phyloP scores from a whole-genome alignment of 1,140 invertebrate species.

The Drosophila paulistorum region DNA sequence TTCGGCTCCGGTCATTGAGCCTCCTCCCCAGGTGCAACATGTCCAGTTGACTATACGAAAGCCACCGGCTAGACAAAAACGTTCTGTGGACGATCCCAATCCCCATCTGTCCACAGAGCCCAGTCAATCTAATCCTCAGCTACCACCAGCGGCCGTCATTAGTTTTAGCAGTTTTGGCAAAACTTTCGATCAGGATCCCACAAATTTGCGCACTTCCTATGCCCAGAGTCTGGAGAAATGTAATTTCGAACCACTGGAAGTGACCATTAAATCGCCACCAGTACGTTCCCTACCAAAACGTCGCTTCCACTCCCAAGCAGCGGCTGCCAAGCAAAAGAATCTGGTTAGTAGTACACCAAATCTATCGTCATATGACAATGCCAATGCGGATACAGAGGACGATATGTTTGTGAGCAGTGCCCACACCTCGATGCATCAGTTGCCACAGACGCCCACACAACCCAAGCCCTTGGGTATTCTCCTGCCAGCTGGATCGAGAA shows the following conservation, averaged over 20 bases:
- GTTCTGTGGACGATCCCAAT: not conserved
- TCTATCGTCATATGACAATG: slow-evolving; percentile 84
- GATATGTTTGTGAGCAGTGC: slow-evolving; percentile 79
- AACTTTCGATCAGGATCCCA: slow-evolving; percentile 82
- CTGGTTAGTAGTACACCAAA: slow-evolving; percentile 87
- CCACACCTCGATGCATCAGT: slow-evolving; percentile 84
- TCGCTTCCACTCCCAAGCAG: slow-evolving; percentile 79
- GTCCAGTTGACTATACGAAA: slow-evolving; percentile 73
- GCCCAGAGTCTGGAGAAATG: slow-evolving; percentile 78
- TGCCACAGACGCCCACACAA: slow-evolving; percentile 79
- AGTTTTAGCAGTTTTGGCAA: slow-evolving; percentile 60
- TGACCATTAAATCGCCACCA: slow-evolving; percentile 18
- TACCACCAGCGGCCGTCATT: slow-evolving; percentile 29
- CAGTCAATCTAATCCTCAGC: not conserved
- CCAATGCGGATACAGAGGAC: slow-evolving; percentile 65
- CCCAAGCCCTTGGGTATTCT: slow-evolving; percentile 84
- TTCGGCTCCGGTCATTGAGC: not conserved
- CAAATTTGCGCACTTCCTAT: slow-evolving; percentile 73
- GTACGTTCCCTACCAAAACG: slow-evolving; percentile 58
- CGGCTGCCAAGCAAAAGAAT: slow-evolving; percentile 82
- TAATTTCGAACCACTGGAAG: slow-evolving; percentile 56
- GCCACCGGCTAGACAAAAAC: slow-evolving; percentile 58
- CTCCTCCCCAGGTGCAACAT: slow-evolving; percentile 55
- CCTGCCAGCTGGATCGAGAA: slow-evolving; percentile 83
- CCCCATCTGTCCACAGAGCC: not conserved